Conservation (phyloP, 2,113 vertebrate genomes). For the Gallinago jamesoni region DNA sequence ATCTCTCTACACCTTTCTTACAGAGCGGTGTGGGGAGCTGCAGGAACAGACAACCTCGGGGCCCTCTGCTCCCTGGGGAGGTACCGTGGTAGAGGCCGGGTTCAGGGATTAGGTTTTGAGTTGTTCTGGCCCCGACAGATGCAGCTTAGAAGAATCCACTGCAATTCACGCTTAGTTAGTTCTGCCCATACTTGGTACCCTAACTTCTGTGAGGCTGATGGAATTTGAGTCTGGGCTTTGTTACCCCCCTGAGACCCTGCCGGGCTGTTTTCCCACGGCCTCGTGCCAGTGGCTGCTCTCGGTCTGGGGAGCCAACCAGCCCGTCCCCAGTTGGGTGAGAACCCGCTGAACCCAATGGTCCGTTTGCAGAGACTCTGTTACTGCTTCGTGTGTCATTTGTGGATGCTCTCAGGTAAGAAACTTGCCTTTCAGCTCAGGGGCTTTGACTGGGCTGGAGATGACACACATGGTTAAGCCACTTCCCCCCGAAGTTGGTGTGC, state of each 20-base stretch:
- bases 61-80: neutral
- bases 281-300: neutral
- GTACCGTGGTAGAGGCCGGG: neutral
- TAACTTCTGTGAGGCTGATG: neutral
- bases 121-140: neutral
- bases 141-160: neutral
- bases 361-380: neutral
- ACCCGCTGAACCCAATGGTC: rapidly evolving
- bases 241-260: neutral
- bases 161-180: neutral
- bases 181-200: neutral
- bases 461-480: rapidly evolving
- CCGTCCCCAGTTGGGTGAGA: neutral
- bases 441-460: neutral
- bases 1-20: neutral
- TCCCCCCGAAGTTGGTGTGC: neutral
- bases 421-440: neutral
- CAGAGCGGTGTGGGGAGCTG: neutral
- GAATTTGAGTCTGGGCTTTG: neutral
- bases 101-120: neutral
- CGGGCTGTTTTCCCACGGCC: neutral
- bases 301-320: neutral
- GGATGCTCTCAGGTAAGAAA: too few species aligned
- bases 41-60: neutral
- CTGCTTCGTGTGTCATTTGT: neutral